These are phyloP conservation scores for Acanthosepion lycidas DNA, from an alignment of 2,888 invertebrate species.

Conservation along the genomic window DNA sequence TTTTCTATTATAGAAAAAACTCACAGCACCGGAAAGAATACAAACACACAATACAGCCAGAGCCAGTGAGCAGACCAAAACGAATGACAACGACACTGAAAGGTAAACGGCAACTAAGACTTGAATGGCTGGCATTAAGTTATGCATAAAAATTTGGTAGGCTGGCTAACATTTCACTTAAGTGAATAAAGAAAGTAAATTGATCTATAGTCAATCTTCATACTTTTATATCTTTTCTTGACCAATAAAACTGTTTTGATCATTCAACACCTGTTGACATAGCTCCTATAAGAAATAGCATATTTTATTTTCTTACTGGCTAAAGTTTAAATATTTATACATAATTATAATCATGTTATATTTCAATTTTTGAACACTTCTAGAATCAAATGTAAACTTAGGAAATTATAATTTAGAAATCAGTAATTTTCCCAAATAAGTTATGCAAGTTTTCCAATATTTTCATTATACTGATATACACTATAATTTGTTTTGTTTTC, in stretches of 20 bases:
- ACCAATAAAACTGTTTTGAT: not conserved
- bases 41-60: slow-evolving; percentile 47
- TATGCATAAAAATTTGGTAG: not conserved
- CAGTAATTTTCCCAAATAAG: too few species aligned
- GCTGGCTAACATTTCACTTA: too few species aligned
- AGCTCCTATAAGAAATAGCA: too few species aligned
- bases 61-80: slow-evolving; percentile 44
- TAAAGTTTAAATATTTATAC: too few species aligned
- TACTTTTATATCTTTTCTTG: not conserved
- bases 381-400: too few species aligned
- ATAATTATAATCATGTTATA: too few species aligned
- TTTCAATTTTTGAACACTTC: too few species aligned
- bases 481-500: too few species aligned
- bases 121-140: not conserved
- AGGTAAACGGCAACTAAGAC: not conserved
- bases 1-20: slow-evolving; percentile 41
- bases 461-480: too few species aligned
- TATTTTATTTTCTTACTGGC: too few species aligned
- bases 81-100: slow-evolving; percentile 45
- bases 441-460: too few species aligned
- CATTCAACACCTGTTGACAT: not conserved
- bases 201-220: not conserved
- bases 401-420: too few species aligned
- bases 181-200: not conserved
- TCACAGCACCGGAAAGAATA: slow-evolving; percentile 44